Evolutionary conservation across 2,113 vertebrate species (phyloP).

Genomic region (Microcebus lehilahytsara): DNA sequence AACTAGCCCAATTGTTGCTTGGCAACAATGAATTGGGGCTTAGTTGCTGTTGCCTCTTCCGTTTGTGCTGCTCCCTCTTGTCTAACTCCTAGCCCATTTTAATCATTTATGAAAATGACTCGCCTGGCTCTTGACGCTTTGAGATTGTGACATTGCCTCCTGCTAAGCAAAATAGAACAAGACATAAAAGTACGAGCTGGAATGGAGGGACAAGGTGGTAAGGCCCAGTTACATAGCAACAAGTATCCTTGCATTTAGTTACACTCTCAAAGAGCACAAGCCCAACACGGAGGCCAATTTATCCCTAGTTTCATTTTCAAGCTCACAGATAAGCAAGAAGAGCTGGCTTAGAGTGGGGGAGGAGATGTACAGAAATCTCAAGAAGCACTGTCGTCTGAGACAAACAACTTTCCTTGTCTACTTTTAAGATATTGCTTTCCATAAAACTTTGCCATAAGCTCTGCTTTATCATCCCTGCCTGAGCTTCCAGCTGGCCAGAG

Average conservation of each 20-base stretch:
- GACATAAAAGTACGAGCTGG: neutral
- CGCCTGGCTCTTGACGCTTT: neutral
- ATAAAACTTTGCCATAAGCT: slow-evolving; percentile 68
- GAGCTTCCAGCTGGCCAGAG: slow-evolving; percentile 79
- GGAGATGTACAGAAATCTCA: slow-evolving; percentile 38
- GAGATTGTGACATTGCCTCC: neutral
- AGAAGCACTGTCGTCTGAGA: slow-evolving; percentile 32
- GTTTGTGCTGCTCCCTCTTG: neutral
- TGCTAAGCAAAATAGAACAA: neutral
- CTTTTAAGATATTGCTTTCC: slow-evolving; percentile 69
- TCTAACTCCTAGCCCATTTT: neutral
- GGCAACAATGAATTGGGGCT: neutral
- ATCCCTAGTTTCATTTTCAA: slow-evolving; percentile 27
- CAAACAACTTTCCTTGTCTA: slow-evolving; percentile 56
- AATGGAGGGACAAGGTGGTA: neutral
- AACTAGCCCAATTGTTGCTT: neutral
- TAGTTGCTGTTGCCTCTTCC: neutral
- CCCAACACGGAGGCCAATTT: neutral
- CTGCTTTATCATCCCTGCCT: slow-evolving; percentile 81
- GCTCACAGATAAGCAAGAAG: neutral
- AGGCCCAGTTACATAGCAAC: neutral
- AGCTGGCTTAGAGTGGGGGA: neutral
- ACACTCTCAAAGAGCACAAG: neutral
- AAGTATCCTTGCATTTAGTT: neutral
- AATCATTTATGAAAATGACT: neutral